Conservation (phyloP, 2,888 invertebrate genomes). For the Parnassius orleans region DNA sequence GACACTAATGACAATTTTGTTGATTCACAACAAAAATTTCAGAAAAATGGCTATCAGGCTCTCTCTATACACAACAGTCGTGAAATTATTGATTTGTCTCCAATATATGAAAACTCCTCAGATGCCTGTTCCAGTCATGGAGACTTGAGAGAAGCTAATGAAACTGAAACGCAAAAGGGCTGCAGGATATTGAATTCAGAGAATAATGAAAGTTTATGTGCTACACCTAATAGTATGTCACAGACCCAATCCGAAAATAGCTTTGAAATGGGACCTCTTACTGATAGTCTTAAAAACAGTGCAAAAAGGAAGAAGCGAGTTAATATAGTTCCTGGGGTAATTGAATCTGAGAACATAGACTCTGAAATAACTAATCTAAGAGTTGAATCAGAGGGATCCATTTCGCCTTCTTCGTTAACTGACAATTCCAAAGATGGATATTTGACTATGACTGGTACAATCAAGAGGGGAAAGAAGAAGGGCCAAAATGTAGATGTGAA, state of each 20-base stretch:
- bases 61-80: constrained; percentile 60
- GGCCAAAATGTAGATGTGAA: constrained; percentile 87
- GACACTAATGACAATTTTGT: constrained; percentile 59
- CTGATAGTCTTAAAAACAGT: constrained; percentile 71
- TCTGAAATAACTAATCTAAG: constrained; percentile 65
- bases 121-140: constrained; percentile 77
- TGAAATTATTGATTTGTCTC: constrained; percentile 73
- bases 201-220: constrained; percentile 63
- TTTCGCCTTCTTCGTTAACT: constrained; percentile 80
- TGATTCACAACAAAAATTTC: constrained; percentile 41
- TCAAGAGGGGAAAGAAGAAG: constrained; percentile 86
- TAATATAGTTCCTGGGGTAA: constrained; percentile 81
- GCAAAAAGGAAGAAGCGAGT: constrained; percentile 82
- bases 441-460: constrained; percentile 87
- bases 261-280: constrained; percentile 69
- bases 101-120: constrained; percentile 76
- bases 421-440: constrained; percentile 79
- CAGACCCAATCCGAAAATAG: constrained; percentile 77
- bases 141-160: constrained; percentile 60
- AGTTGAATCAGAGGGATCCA: constrained; percentile 72
- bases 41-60: constrained; percentile 70
- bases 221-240: constrained; percentile 69
- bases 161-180: constrained; percentile 61
- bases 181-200: constrained; percentile 61
- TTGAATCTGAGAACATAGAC: constrained; percentile 63